These are phyloP conservation scores for Lates calcarifer DNA, from an alignment of 2,113 vertebrate genomes.

Conservation along the genomic window DNA sequence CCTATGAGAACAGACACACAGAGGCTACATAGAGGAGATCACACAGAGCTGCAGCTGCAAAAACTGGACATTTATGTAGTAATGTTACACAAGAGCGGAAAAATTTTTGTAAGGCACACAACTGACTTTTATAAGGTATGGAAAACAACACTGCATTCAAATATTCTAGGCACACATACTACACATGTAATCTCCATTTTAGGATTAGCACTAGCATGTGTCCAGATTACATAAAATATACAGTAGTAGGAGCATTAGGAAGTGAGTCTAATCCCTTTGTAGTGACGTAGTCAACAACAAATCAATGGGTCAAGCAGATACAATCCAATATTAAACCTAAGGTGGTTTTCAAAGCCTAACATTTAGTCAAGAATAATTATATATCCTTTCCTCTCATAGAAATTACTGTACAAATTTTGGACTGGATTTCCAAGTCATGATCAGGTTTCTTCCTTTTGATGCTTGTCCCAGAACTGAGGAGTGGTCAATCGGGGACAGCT, in stretches of 20 bases:
- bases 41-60: constrained; percentile 3
- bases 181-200: background rate
- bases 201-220: background rate
- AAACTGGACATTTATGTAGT: constrained; percentile 10
- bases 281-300: background rate
- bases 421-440: background rate
- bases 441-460: background rate
- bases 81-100: constrained; percentile 1
- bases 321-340: background rate
- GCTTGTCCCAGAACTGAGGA: background rate
- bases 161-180: background rate
- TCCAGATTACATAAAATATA: background rate
- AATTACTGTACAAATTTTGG: background rate
- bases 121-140: background rate
- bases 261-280: background rate
- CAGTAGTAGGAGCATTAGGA: background rate
- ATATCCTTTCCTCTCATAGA: background rate
- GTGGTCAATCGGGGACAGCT: background rate
- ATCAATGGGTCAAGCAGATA: background rate
- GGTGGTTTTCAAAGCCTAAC: background rate
- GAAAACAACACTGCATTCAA: constrained; percentile 11
- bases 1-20: constrained; percentile 2
- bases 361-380: background rate
- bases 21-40: background rate
- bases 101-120: background rate